Evolutionary conservation across 2,888 invertebrate genomes (phyloP), one percentile per base, ranked within the genome.

Genomic region (Zygothrica quintamaculata): DNA sequence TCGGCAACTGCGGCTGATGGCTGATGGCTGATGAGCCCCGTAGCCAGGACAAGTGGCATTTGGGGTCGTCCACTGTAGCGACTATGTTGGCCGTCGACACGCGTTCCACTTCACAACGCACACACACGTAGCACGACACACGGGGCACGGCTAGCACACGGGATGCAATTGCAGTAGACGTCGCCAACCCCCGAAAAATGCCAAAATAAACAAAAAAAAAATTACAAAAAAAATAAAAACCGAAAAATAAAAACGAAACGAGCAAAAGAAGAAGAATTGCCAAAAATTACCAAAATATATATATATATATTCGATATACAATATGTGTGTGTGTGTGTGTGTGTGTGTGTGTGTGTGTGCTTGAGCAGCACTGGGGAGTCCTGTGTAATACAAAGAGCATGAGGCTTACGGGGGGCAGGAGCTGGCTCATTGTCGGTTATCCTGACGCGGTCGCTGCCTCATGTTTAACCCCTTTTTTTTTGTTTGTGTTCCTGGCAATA

Each of bases 91-190:
- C 46, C 65, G 58, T 76, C 67, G 58, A 60, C 74, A 59, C 73
- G 85, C 87, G 88, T 80, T 87, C 84, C 88, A 87, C 80, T 80
- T 87, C 88, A 82, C 78, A 77, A 87, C 84, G 82, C 85, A 77
- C 84, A 43, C 44, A 53, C 25, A 43, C 29, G n/a, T n/a, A 29
- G n/a, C 29, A 33, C 11, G 33, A 29, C 18, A 36, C 36, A 16
- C 59, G 74, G 61, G 56, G 22, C 22, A 25, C 6, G 31, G 15
- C 22, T 56, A 59, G 47, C 29, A 57, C 11, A 16, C 37, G 50
- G 69, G 36, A 48, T 74, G 74, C 68, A 87, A 85, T 76, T 87
- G 80, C 80, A 85, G 40, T 62, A 40, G 55, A 42, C 74, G 62
- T 55, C 58, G 72, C 50, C 80, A 87, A 87, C 80, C 80, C 73